Evolutionary conservation across 2,888 invertebrate genomes (phyloP), one percentile per base, ranked within the genome.

Genomic region (Drosophila ezoana): DNA sequence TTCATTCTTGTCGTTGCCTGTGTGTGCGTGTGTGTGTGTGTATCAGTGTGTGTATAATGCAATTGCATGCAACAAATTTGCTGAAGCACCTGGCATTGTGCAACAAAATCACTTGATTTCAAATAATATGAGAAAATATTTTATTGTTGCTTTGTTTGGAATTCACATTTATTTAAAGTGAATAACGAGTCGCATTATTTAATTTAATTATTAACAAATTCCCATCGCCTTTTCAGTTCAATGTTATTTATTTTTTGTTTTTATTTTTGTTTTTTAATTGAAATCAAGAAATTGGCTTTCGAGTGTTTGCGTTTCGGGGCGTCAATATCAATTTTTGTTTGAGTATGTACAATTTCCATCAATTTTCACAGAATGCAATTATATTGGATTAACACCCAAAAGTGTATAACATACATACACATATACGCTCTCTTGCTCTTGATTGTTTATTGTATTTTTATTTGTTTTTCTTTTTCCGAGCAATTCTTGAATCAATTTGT

Each of bases 341-440:
- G 9, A 32, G 28, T 51, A 35, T 56, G 48, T 11, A 49, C 47
- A 37, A 28, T 49, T 10, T 41, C 28, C 37, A 51, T 35, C 16
- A 33, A 56, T 64, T 56, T 59, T 40, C 49, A 38, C 10, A 23
- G 47, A 63, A 54, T 59, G 47, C 81, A 86, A 83, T 86, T 86
- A 86, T 59, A 51, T 60, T 73, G 74, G 73, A 76, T 73, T 86
- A 63, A 63, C 70, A 71, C 73, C 59, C 51, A 67, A 60, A 53
- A 52, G 18, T 54, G 8, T 23, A n/a, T n/a, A n/a, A n/a, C n/a
- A 3, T 35, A 52, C 51, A 45, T 11, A 8, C 32, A 10, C 4
- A 41, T 51, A 38, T 33, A 18, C 52, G 44, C 13, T 40, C 4
- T 51, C 13, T 32, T 45, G 23, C 60, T 45, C 16, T 62, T 60